Evolutionary conservation across 2,888 invertebrate genomes (phyloP), one percentile per base, ranked within the genome.

Genomic region (Caenorhabditis virilis): DNA sequence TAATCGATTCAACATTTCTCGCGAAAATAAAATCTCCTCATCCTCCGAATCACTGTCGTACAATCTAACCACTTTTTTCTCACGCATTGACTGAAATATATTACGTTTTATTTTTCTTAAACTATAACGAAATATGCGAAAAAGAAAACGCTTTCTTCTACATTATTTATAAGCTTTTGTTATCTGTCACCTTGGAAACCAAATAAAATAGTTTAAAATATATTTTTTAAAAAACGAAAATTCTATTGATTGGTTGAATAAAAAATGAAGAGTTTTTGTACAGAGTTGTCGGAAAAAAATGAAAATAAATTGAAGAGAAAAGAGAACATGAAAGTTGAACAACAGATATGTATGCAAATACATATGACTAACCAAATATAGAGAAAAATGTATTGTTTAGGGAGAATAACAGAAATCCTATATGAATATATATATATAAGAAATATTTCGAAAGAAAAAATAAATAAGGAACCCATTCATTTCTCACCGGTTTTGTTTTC

Each of bases 11-110:
- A 71, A n/a, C 71, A 71, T 71, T 27, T 71, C 67, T 20, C 50
- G 58, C n/a, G 71, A 64, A 50, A 71, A 71, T 30, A 71, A 43
- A 36, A 71, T 65, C 39, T 71, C 71, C 42, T 68, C 71, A 47
- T 71, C 71, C 22, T 64, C 59, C 1, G 58, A 64, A 49, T 59
- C 59, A 2, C 55, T 55, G 16, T 64, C 64, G 49, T 64, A 64
- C 11, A 64, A 38, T 18, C 48, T 52, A 11, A 52, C 51, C 7
- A 55, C 33, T 27, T 63, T 63, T 22, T 49, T 48, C 47, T 51
- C 30, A 18, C 48, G 43, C 62, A 63, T 63, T 13, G 38, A 33
- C 62, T 63, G 53, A 23, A 42, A 42, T n/a, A n/a, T n/a, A n/a
- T n/a, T n/a, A n/a, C n/a, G n/a, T n/a, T n/a, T n/a, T n/a, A n/a